phyloP scores from a whole-genome alignment of 1,140 invertebrate species.

The Heliconius hewitsoni region DNA sequence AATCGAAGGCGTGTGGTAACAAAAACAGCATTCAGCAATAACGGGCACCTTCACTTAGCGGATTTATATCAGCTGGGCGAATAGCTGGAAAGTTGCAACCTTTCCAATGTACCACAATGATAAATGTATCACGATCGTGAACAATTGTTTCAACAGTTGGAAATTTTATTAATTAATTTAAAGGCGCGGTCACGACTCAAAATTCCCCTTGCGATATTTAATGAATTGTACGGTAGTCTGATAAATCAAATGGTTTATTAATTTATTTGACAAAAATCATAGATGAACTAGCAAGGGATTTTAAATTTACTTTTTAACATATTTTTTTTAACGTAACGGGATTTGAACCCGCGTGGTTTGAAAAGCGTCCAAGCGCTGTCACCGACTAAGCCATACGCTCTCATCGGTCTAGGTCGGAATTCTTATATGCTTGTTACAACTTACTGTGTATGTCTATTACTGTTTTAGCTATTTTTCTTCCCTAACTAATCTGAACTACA shows the following conservation, averaged over 20 bases:
- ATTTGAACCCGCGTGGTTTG: too few relatives aligned
- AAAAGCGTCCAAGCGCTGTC: too few relatives aligned
- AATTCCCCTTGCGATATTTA: conserved; percentile 42
- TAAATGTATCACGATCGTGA: conserved; percentile 51
- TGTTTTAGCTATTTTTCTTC: too few relatives aligned
- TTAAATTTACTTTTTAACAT: conserved; percentile 42
- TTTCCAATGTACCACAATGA: conserved; percentile 51
- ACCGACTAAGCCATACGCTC: too few relatives aligned
- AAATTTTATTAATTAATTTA: conserved; percentile 56
- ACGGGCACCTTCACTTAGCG: conserved; percentile 35
- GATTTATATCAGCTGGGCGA: conserved; percentile 47
- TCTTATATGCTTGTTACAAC: too few relatives aligned
- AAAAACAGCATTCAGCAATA: conserved; percentile 33
- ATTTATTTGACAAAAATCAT: conserved; percentile 49
- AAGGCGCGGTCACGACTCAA: conserved; percentile 52
- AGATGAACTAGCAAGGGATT: conserved; percentile 34
- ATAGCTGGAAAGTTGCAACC: conserved; percentile 46
- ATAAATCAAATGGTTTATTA: conserved; percentile 46
- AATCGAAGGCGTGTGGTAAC: conserved; percentile 15
- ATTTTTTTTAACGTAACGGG: neutral
- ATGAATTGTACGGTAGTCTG: conserved; percentile 40
- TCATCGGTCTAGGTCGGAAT: too few relatives aligned
- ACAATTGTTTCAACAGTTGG: conserved; percentile 53
- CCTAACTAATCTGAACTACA: too few relatives aligned
- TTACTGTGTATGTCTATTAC: too few relatives aligned